Evolutionary conservation across 1,140 invertebrate genomes (phyloP).

Genomic region (Cryptotermes secundus): DNA sequence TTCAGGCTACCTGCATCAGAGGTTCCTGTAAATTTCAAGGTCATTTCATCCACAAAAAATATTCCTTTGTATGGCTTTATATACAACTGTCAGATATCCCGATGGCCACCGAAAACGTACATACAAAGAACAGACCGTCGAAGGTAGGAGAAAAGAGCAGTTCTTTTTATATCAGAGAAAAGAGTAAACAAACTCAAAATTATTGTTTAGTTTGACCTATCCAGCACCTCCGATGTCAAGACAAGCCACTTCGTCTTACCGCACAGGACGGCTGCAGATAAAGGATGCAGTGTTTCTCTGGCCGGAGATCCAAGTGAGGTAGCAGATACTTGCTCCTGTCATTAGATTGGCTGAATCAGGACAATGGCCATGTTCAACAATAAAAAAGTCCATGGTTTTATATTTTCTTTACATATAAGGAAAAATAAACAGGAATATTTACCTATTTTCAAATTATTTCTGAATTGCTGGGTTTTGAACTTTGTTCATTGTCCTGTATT

Average conservation of each 20-base stretch:
- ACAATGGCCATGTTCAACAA: no score
- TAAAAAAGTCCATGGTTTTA: no score
- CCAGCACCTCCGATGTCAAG: neutral
- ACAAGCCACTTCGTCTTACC: neutral
- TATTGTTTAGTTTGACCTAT: conserved; percentile 10
- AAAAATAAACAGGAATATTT: no score
- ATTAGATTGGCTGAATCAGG: no score
- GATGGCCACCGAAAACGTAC: neutral
- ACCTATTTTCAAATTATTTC: no score
- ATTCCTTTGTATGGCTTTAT: conserved; percentile 9
- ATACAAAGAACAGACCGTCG: neutral
- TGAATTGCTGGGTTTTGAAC: no score
- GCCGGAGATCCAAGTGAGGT: neutral
- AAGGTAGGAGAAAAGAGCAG: neutral
- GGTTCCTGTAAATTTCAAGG: neutral
- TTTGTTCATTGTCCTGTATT: no score
- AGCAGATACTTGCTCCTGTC: no score
- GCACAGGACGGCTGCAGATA: no score
- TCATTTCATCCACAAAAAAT: conserved; percentile 1
- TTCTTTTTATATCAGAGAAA: neutral
- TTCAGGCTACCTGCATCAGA: neutral
- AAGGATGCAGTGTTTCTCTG: neutral
- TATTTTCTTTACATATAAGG: no score
- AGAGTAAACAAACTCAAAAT: neutral
- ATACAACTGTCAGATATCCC: neutral